phyloP scores from a whole-genome alignment of 2,888 invertebrate species.

The Napeogenes sylphis region DNA sequence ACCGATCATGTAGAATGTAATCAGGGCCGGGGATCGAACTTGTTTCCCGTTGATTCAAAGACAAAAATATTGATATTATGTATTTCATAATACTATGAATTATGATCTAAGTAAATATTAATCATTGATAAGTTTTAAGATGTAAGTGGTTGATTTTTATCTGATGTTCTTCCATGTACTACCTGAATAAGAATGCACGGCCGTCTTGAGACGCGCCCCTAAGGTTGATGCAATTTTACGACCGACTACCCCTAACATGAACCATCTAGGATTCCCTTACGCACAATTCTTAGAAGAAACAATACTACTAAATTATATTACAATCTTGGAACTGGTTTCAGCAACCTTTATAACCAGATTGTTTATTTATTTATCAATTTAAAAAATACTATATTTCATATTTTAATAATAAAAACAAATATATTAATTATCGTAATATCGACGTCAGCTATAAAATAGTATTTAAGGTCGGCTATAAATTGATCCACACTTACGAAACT shows the following conservation, averaged over 20 bases:
- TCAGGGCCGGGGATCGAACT: too few relatives aligned
- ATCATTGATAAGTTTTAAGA: too few relatives aligned
- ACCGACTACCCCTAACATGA: slow-evolving; percentile 53
- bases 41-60: too few relatives aligned
- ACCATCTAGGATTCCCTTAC: slow-evolving; percentile 43
- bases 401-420: too few relatives aligned
- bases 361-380: too few relatives aligned
- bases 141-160: slow-evolving; percentile 22
- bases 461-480: neutral
- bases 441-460: neutral
- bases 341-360: neutral
- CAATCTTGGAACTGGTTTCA: slow-evolving; percentile 15
- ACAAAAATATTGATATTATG: too few relatives aligned
- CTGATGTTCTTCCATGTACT: slow-evolving; percentile 41
- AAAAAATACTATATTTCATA: too few relatives aligned
- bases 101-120: too few relatives aligned
- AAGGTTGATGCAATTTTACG: slow-evolving; percentile 74
- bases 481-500: neutral
- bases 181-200: slow-evolving; percentile 65
- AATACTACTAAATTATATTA: slow-evolving; percentile 37
- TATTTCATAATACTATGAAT: too few relatives aligned
- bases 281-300: slow-evolving; percentile 46
- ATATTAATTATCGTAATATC: neutral
- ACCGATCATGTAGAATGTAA: too few relatives aligned
- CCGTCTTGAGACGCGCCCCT: slow-evolving; percentile 73